Evolutionary conservation across 2,113 vertebrate genomes (phyloP).

Genomic region (Callorhinus ursinus): DNA sequence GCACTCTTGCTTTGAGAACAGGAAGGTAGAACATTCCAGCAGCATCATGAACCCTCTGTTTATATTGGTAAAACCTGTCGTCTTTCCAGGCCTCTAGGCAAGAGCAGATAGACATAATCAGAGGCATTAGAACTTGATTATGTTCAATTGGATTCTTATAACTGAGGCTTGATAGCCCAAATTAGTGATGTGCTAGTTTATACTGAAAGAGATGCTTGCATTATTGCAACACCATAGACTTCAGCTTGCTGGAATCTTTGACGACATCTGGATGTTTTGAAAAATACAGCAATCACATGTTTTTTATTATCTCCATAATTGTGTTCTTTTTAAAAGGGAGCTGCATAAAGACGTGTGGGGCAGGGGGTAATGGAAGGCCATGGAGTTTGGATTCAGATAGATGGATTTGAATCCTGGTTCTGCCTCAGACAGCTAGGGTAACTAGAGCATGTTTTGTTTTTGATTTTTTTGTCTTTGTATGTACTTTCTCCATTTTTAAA

Average conservation of each 20-base stretch:
- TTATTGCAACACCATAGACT: neutral
- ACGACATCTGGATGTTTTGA: constrained; percentile 43
- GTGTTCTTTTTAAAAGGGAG: neutral
- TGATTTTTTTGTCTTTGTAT: neutral
- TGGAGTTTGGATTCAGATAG: neutral
- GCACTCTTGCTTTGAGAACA: constrained; percentile 64
- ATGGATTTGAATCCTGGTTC: neutral
- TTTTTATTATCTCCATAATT: constrained; percentile 20
- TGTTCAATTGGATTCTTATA: constrained; percentile 64
- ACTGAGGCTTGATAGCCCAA: constrained; percentile 42
- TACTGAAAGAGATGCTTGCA: constrained; percentile 32
- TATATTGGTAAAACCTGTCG: constrained; percentile 59
- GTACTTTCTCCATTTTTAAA: neutral
- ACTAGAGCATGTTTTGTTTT: neutral
- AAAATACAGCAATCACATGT: constrained; percentile 2
- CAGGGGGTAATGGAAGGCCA: neutral
- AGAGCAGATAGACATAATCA: constrained; percentile 69
- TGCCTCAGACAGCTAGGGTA: neutral
- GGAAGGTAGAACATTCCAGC: constrained; percentile 64
- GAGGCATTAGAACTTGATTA: constrained; percentile 72
- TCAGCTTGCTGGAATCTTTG: constrained; percentile 15
- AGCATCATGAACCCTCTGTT: constrained; percentile 51
- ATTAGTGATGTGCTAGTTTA: constrained; percentile 49
- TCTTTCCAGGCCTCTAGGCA: constrained; percentile 66
- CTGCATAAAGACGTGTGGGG: neutral